phyloP scores from a whole-genome alignment of 2,797 vertebrate genomes.

The Etheostoma perlongum region DNA sequence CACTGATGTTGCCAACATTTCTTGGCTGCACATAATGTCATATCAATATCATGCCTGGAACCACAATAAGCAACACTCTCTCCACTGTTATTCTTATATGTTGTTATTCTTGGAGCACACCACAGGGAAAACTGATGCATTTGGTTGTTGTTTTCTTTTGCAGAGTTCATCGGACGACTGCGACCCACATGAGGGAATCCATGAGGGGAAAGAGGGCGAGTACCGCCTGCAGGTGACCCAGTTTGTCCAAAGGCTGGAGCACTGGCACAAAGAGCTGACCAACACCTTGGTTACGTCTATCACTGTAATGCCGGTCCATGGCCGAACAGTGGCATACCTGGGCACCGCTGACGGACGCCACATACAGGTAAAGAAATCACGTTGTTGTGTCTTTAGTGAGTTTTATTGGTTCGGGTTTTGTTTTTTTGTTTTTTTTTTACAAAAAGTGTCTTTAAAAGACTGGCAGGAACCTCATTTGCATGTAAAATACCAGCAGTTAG shows the following conservation, averaged over 20 bases:
- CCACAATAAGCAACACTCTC: slow-evolving; percentile 3
- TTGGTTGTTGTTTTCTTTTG: slow-evolving; percentile 50
- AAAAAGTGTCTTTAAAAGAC: not conserved
- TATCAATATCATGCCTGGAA: slow-evolving; percentile 16
- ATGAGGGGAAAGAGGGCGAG: slow-evolving; percentile 81
- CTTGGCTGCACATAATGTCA: slow-evolving; percentile 8
- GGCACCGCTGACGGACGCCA: slow-evolving; percentile 93
- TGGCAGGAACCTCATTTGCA: slow-evolving; percentile 19
- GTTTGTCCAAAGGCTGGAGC: slow-evolving; percentile 91
- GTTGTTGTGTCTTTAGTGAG: not conserved
- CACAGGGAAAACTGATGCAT: not conserved
- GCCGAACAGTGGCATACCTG: slow-evolving; percentile 92
- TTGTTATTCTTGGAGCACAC: slow-evolving; percentile 1
- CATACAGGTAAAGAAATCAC: slow-evolving; percentile 89
- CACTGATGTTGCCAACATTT: slow-evolving; percentile 9
- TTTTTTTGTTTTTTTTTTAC: not conserved
- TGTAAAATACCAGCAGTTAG: slow-evolving; percentile 27
- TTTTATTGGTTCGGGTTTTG: not conserved
- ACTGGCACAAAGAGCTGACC: slow-evolving; percentile 91
- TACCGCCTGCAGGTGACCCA: slow-evolving; percentile 94
- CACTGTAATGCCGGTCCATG: slow-evolving; percentile 87
- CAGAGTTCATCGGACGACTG: slow-evolving; percentile 93
- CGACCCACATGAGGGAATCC: slow-evolving; percentile 86
- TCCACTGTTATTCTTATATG: not conserved
- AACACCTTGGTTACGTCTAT: slow-evolving; percentile 93